A percentile compares a stretch with the other conserved stretches of the same genome.
Conservation (phyloP, 2,797 vertebrate species). For the Sebastes matsubarae region DNA sequence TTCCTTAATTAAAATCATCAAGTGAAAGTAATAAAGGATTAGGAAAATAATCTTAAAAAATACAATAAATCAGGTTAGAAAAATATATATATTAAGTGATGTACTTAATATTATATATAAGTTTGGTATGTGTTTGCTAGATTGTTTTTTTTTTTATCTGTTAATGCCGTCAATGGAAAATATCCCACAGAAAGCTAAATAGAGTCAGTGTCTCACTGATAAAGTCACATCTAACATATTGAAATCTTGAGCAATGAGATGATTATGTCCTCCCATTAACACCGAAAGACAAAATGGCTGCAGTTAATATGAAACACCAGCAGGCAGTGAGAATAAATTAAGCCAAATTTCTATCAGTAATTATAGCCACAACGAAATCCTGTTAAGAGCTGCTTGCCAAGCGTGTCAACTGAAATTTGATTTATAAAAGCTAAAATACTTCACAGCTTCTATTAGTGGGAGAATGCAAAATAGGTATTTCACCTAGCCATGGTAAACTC, state of each 20-base stretch:
- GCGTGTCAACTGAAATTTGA: slow-evolving; percentile 77
- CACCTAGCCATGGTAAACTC: slow-evolving; percentile 65
- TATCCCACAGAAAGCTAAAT: neutral
- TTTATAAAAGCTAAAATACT: slow-evolving; percentile 74
- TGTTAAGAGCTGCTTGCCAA: slow-evolving; percentile 73
- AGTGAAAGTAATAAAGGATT: neutral
- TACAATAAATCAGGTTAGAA: neutral
- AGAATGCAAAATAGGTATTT: slow-evolving; percentile 67
- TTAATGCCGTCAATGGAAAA: neutral
- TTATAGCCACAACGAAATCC: slow-evolving; percentile 76
- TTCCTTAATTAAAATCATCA: neutral
- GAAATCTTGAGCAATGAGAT: slow-evolving; percentile 50
- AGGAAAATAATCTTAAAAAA: neutral
- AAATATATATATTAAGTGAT: neutral
- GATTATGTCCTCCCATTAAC: slow-evolving; percentile 64
- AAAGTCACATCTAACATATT: slow-evolving; percentile 40
- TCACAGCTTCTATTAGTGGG: slow-evolving; percentile 61
- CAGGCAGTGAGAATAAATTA: slow-evolving; percentile 74
- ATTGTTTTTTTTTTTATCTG: neutral
- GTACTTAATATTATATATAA: neutral
- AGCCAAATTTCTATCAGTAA: slow-evolving; percentile 75
- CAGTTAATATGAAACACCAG: slow-evolving; percentile 67
- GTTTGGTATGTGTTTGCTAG: neutral
- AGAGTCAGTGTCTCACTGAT: slow-evolving; percentile 26
- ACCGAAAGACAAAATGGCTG: slow-evolving; percentile 62